Evolutionary conservation across 2,113 vertebrate genomes (phyloP).

Genomic region (Oreocharis arfaki): DNA sequence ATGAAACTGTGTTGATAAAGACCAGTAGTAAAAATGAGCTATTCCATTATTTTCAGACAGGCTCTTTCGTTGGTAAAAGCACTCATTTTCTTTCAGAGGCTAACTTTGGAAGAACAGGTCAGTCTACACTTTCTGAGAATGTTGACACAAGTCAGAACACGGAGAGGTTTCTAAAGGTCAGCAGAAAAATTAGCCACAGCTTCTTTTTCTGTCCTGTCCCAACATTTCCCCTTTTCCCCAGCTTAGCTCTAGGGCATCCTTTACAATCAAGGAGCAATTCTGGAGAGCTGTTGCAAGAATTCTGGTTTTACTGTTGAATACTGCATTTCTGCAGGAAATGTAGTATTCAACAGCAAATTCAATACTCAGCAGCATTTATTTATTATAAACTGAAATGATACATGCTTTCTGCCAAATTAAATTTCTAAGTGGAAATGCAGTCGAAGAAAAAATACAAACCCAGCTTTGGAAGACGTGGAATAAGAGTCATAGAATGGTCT

Average conservation of each 20-base stretch:
- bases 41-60: neutral
- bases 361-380: neutral
- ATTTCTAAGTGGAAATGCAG: neutral
- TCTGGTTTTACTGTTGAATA: neutral
- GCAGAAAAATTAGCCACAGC: neutral
- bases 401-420: neutral
- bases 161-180: neutral
- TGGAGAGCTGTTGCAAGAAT: neutral
- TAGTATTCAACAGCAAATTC: neutral
- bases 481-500: neutral
- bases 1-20: neutral
- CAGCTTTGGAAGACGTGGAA: neutral
- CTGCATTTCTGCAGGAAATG: neutral
- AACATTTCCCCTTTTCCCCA: neutral
- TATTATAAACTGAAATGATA: neutral
- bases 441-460: neutral
- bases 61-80: neutral
- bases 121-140: neutral
- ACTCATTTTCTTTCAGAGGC: neutral
- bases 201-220: neutral
- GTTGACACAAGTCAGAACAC: neutral
- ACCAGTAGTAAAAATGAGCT: neutral
- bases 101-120: neutral
- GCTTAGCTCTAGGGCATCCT: neutral
- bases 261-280: neutral